Conservation (phyloP, 2,797 vertebrate species). For the Catharus ustulatus region DNA sequence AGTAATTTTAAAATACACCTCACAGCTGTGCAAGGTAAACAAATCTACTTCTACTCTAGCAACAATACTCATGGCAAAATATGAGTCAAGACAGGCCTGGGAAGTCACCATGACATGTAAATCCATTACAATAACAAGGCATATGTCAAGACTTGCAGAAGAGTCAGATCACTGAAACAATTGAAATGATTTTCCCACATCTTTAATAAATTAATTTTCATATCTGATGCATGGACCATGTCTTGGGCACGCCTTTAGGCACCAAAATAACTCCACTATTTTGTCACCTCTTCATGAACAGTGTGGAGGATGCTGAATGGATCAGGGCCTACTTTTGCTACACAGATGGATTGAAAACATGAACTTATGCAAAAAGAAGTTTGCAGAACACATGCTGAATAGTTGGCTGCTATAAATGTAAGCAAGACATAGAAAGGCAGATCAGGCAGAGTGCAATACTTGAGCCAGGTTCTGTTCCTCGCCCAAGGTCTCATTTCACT, state of each 20-base stretch:
- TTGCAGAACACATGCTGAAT: not conserved
- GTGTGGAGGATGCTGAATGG: not conserved
- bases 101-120: not conserved
- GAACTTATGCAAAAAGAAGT: not conserved
- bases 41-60: not conserved
- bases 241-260: not conserved
- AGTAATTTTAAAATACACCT: not conserved
- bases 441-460: not conserved
- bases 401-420: not conserved
- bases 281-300: not conserved
- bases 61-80: not conserved
- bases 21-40: not conserved
- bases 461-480: not conserved
- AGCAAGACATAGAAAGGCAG: not conserved
- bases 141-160: not conserved
- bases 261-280: not conserved
- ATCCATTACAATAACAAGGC: not conserved
- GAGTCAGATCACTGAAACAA: not conserved
- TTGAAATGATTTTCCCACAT: not conserved
- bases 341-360: not conserved
- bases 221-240: not conserved
- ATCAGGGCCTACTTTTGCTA: not conserved
- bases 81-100: not conserved
- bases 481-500: accelerated
- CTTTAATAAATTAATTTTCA: not conserved